Evolutionary conservation across 2,113 vertebrate genomes (phyloP).

Genomic region (Clarias macrocephalus): DNA sequence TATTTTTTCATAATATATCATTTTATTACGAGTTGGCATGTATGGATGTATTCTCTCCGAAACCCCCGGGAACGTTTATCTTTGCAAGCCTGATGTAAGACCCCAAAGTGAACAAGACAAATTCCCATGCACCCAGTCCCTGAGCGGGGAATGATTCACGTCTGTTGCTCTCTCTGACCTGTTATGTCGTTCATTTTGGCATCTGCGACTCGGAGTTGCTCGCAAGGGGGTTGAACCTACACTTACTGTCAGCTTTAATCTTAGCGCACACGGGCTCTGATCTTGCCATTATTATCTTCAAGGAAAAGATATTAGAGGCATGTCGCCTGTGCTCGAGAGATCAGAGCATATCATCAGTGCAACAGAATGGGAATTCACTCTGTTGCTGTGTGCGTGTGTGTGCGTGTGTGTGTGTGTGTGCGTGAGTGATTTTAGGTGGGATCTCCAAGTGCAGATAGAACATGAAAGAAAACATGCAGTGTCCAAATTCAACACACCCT

Average conservation of each 20-base stretch:
- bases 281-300: conserved; percentile 48
- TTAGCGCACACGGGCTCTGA: conserved; percentile 39
- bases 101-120: neutral
- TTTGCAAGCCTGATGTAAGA: neutral
- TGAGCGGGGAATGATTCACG: neutral
- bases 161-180: conserved; percentile 16
- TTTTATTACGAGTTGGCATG: neutral
- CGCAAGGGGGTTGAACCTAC: conserved; percentile 23
- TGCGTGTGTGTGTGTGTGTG: conserved; percentile 1
- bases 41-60: neutral
- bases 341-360: conserved; percentile 50
- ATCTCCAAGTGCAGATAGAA: conserved; percentile 26
- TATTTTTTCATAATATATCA: neutral
- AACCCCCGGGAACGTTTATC: neutral
- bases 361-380: conserved; percentile 39
- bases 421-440: conserved; percentile 31
- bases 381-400: neutral
- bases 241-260: conserved; percentile 52
- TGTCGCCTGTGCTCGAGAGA: conserved; percentile 33
- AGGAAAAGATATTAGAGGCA: conserved; percentile 39
- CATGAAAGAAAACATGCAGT: conserved; percentile 37
- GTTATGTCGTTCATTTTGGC: conserved; percentile 26
- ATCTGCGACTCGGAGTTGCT: conserved; percentile 23
- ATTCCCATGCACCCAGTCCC: conserved; percentile 8
- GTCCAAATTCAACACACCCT: conserved; percentile 30